These are phyloP conservation scores for Procambarus virginalis DNA, from an alignment of 1,140 invertebrate species.

Conservation along the genomic window DNA sequence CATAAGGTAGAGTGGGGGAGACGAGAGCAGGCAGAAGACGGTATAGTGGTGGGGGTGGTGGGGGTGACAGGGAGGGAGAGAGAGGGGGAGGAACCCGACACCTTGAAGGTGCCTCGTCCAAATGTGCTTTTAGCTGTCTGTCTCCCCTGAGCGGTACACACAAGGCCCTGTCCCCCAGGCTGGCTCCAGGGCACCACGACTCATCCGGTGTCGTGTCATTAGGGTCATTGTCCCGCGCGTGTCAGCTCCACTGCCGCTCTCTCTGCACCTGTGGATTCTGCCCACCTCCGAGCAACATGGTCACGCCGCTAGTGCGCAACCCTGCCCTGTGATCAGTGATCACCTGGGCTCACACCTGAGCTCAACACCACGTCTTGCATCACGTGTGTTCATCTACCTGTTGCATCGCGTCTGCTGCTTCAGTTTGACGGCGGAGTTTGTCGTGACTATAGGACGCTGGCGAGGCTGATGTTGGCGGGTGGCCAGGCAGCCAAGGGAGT, in stretches of 20 bases:
- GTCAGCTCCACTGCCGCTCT: not conserved
- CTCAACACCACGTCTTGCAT: not conserved
- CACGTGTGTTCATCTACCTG: not conserved
- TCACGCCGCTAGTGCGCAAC: not conserved
- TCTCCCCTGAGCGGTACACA: slow-evolving; percentile 11
- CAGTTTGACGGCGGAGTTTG: too few species aligned
- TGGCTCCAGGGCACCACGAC: slow-evolving; percentile 1
- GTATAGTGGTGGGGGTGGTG: not conserved
- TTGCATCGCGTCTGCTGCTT: too few species aligned
- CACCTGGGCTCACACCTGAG: not conserved
- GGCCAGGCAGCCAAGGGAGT: not conserved
- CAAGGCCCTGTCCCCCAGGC: slow-evolving; percentile 11
- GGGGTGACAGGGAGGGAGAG: not conserved
- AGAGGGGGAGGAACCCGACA: slow-evolving; percentile 38
- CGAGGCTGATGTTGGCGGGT: not conserved
- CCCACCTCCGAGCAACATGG: slow-evolving; percentile 22
- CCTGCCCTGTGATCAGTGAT: not conserved
- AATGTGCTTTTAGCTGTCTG: slow-evolving; percentile 59
- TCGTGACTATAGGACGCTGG: too few species aligned
- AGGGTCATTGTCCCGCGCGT: slow-evolving; percentile 36
- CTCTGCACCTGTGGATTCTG: slow-evolving; percentile 56
- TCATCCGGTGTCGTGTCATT: slow-evolving; percentile 29
- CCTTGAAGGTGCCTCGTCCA: slow-evolving; percentile 51
- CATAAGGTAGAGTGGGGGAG: not conserved
- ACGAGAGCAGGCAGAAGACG: not conserved